Evolutionary conservation across 2,113 vertebrate species (phyloP).

Genomic region (Cololabis saira): DNA sequence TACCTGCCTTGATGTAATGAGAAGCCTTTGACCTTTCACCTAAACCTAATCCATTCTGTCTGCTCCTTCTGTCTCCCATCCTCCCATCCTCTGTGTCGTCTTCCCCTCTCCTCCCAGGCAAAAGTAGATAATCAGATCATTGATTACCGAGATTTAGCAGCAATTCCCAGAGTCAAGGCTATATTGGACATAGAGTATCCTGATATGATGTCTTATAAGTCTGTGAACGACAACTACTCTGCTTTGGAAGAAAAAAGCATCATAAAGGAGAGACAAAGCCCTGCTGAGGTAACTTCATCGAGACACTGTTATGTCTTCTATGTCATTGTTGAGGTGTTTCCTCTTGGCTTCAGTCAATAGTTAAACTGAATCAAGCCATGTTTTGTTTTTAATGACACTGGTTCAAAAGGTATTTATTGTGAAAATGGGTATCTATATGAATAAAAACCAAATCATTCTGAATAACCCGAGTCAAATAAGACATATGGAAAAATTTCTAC

Average conservation of each 20-base stretch:
- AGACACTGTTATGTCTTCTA: slow-evolving; percentile 26
- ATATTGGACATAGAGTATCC: slow-evolving; percentile 99
- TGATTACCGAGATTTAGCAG: slow-evolving; percentile 98
- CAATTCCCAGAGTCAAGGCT: slow-evolving; percentile 99
- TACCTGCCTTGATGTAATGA: slow-evolving; percentile 34
- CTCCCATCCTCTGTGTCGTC: slow-evolving; percentile 52
- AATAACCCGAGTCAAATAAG: no score
- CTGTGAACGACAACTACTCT: slow-evolving; percentile 84
- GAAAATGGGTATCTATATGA: no score
- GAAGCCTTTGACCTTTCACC: slow-evolving; percentile 40
- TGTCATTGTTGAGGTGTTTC: slow-evolving; percentile 10
- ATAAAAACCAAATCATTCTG: no score
- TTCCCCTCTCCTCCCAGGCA: slow-evolving; percentile 84
- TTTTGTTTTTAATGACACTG: slow-evolving; percentile 10
- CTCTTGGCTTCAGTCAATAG: slow-evolving; percentile 39
- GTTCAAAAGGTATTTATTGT: no score
- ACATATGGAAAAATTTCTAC: no score
- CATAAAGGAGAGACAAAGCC: slow-evolving; percentile 88
- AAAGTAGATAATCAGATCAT: slow-evolving; percentile 99
- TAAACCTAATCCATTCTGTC: slow-evolving; percentile 30
- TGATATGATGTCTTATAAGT: slow-evolving; percentile 96
- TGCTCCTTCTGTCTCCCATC: slow-evolving; percentile 20
- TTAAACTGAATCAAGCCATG: slow-evolving; percentile 37
- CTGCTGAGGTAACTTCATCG: slow-evolving; percentile 88
- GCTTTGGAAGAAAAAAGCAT: slow-evolving; percentile 83